Evolutionary conservation across 64 coral and sea anemone genomes (phyloP), one percentile per base, ranked within the genome.

Genomic region (Platygyra sinensis): DNA sequence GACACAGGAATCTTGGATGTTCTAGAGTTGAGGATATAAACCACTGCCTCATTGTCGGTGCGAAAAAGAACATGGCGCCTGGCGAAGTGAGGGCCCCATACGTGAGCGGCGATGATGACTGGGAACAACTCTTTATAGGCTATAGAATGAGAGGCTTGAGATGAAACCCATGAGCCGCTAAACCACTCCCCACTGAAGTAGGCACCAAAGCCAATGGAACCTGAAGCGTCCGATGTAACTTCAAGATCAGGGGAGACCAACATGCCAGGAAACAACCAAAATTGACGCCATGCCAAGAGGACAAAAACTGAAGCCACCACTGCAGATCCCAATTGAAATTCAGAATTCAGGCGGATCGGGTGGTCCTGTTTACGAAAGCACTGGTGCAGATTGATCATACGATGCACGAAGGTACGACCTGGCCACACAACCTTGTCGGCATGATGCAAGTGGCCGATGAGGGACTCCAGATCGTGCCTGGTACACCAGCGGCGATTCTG

Each of bases 71-170:
- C n/a, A n/a, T n/a, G n/a, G n/a, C n/a, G n/a, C n/a, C n/a, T n/a
- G n/a, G n/a, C n/a, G n/a, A n/a, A n/a, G n/a, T n/a, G n/a, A n/a
- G n/a, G n/a, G n/a, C n/a, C n/a, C n/a, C n/a, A n/a, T n/a, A n/a
- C n/a, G n/a, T n/a, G n/a, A n/a, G n/a, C n/a, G n/a, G n/a, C n/a
- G n/a, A n/a, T n/a, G n/a, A n/a, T n/a, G n/a, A n/a, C n/a, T n/a
- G n/a, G n/a, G n/a, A n/a, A n/a, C n/a, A n/a, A 69, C 64, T 93
- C 92, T 54, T 93, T 93, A 32, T 88, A 93, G 19, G 86, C 76
- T 16, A 93, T 93, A 36, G 36, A 78, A 5, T 73, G 51, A 62
- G 38, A n/a, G 60, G 60, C 22, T 62, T 93, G 91, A 24, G 52
- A 16, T 1, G 74, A 62, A 19, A 74, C 78, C 92, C 92, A 93